Evolutionary conservation across 2,113 vertebrate species (phyloP).

Genomic region (Plotosus lineatus): DNA sequence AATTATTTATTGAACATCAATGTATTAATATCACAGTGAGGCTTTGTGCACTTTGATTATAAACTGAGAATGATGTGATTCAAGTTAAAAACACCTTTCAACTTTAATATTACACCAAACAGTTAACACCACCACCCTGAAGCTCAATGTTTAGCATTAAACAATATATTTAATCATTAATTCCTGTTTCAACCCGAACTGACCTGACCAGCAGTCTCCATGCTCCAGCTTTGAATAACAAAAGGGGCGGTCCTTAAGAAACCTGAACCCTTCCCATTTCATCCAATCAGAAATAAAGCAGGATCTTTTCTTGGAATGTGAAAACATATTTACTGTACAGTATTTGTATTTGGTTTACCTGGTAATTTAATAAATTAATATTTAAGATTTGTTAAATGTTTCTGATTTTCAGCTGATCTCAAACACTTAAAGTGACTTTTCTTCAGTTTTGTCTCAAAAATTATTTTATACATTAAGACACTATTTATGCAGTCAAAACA

Average conservation of each 20-base stretch:
- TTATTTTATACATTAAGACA: no score
- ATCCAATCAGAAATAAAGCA: conserved; percentile 32
- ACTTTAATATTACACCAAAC: no score
- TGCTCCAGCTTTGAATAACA: conserved; percentile 38
- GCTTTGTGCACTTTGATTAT: not conserved
- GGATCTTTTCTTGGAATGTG: not conserved
- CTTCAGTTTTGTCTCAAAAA: no score
- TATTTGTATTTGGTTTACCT: not conserved
- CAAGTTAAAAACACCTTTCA: no score
- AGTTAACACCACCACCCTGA: not conserved
- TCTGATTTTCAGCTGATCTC: not conserved
- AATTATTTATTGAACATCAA: no score
- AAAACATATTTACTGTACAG: not conserved
- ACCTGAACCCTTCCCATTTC: not conserved
- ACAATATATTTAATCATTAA: not conserved
- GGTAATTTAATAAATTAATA: not conserved
- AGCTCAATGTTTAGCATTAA: not conserved
- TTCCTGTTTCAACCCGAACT: conserved; percentile 35
- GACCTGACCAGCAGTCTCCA: conserved; percentile 73
- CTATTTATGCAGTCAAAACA: no score
- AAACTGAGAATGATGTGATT: not conserved
- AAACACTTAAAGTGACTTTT: not conserved
- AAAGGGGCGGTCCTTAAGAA: not conserved
- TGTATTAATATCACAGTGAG: not conserved
- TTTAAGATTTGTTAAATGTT: not conserved